Base-by-base conservation (phyloP, 2,113 vertebrate species). In the Greenwoodochromis staneri region DNA sequence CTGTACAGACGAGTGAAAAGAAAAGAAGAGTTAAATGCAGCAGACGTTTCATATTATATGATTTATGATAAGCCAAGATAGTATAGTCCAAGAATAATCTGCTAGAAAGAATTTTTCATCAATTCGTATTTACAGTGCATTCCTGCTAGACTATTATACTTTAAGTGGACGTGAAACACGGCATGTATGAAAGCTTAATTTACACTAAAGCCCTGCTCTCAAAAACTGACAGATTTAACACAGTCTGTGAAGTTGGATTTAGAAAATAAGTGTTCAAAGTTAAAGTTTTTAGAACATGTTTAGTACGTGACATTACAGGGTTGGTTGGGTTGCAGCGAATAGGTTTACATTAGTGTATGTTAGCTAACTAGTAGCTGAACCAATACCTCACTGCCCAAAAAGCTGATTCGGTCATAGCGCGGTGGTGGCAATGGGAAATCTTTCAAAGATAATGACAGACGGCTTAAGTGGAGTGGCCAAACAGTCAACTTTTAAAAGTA, bases 1-100 rank as follows among this genome's bases (percentile, higher is more conserved):
- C 98, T 99, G 93, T 6, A 36, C 17, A 84, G 19, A 63, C 24
- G 61, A 88, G 51, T 3, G 24, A 34, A 38, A 38, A 47, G 4
- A 49, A 34, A 17, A 73, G 36, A 40, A 3, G 11, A 34, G 27
- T n/a, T 31, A n/a, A 51, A 78, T n/a, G 7, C 73, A 78, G 7
- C 42, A 49, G 45, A 8, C 45, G n/a, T 6, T 78, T 51, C 47
- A 34, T n/a, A 5, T 34, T 49, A 6, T 49, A 13, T 8, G 16
- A 6, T 49, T 49, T 31, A 49, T 31, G 42, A 0, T 0, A 49
- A 38, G 61, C 34, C 17, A 7, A 5, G 71, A 49, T 4, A 17
- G 40, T 76, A 1, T 2, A 76, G 42, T 8, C 71, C 6, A 47
- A 47, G 42, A 76, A 47, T 29, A 0, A 76, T 12, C 38, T 49